Conservation (phyloP, 2,888 invertebrate species). For the Asteroscopus sphinx region DNA sequence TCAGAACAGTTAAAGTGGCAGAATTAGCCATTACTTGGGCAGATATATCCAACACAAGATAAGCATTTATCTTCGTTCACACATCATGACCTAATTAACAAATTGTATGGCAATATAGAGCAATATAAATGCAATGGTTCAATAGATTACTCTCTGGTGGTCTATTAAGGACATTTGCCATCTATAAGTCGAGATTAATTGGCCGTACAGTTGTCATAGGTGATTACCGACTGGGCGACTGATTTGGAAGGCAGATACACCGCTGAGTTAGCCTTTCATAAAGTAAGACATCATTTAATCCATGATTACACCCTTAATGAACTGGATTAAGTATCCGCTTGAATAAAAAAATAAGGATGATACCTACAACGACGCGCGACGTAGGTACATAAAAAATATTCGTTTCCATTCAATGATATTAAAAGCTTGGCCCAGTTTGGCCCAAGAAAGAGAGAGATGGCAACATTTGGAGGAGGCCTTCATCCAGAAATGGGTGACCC, state of each 20-base stretch:
- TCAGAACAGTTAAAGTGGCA: conserved; percentile 7
- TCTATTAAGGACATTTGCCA: conserved; percentile 27
- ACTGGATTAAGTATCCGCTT: conserved; percentile 31
- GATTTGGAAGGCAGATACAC: conserved; percentile 20
- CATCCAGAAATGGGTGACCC: too few species aligned
- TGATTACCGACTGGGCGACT: conserved; percentile 31
- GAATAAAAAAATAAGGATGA: conserved; percentile 14
- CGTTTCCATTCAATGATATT: too few species aligned
- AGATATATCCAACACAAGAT: conserved; percentile 38
- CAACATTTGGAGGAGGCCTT: too few species aligned
- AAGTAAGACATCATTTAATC: conserved; percentile 2
- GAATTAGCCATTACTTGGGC: conserved; percentile 24
- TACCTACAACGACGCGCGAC: too few species aligned
- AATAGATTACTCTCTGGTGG: conserved; percentile 23
- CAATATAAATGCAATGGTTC: conserved; percentile 14
- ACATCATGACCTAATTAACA: conserved; percentile 35
- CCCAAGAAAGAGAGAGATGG: too few species aligned
- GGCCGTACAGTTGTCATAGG: conserved; percentile 28
- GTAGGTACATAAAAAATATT: too few species aligned
- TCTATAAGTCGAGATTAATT: conserved; percentile 45
- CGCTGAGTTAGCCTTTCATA: conserved; percentile 9
- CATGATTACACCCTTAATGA: conserved; percentile 15
- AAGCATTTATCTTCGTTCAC: conserved; percentile 31
- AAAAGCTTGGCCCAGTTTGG: too few species aligned
- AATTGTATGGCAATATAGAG: conserved; percentile 6